A percentile compares a stretch with the other conserved stretches of the same genome.
Evolutionary conservation across 2,888 invertebrate species (phyloP).

Genomic region (Aromia moschata): DNA sequence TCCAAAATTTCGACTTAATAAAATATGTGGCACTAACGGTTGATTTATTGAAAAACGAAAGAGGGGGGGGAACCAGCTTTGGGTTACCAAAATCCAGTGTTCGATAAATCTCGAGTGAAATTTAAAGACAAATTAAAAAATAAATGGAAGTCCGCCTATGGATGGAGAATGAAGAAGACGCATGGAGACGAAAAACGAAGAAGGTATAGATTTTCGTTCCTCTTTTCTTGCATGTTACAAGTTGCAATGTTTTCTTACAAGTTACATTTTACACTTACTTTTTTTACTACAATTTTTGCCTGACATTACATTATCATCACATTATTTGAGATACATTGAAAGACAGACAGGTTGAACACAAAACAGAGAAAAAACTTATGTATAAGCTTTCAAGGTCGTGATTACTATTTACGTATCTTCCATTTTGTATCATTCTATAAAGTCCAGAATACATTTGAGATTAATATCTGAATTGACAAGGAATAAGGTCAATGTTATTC

Average conservation of each 20-base stretch:
- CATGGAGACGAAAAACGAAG: not conserved
- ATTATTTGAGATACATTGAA: conserved; percentile 44
- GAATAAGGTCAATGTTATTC: no score
- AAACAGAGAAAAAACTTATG: conserved; percentile 26
- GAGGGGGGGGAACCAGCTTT: no score
- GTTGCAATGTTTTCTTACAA: conserved; percentile 27
- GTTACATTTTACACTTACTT: conserved; percentile 24
- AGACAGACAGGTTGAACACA: conserved; percentile 54
- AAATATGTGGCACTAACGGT: conserved; percentile 34
- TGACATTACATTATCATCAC: conserved; percentile 38
- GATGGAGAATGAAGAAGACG: no score
- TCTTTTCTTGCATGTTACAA: conserved; percentile 22
- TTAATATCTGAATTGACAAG: no score
- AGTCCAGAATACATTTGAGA: no score
- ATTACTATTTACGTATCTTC: no score
- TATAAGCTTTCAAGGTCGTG: no score
- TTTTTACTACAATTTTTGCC: conserved; percentile 34
- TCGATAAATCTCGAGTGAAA: no score
- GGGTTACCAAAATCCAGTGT: no score
- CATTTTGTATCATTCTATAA: no score
- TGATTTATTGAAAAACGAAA: conserved; percentile 12
- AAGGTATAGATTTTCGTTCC: conserved; percentile 8
- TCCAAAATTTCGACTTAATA: conserved; percentile 37
- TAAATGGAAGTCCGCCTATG: no score
- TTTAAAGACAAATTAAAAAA: no score